These are phyloP conservation scores for Galago senegalensis DNA, from an alignment of 2,797 vertebrate species.

Conservation along the genomic window DNA sequence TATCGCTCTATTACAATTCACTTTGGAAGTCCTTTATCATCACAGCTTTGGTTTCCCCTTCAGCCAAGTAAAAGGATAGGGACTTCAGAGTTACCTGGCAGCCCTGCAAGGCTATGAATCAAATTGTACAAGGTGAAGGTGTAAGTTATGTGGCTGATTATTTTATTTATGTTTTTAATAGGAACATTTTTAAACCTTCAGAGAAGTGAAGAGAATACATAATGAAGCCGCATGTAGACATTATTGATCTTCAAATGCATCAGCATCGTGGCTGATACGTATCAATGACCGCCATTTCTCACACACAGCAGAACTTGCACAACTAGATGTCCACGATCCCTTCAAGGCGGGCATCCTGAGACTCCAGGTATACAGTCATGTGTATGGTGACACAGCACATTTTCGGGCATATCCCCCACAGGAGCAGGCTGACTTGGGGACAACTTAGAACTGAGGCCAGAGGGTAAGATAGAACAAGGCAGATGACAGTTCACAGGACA, in stretches of 20 bases:
- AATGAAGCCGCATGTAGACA: background rate
- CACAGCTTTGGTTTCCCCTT: background rate
- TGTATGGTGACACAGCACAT: accelerated
- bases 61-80: background rate
- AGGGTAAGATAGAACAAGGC: background rate
- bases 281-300: background rate
- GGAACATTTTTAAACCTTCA: background rate
- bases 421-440: background rate
- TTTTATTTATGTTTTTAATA: conserved; percentile 43
- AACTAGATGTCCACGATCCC: background rate
- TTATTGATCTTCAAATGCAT: background rate
- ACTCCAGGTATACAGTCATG: too few species aligned
- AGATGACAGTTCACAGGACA: conserved; percentile 3
- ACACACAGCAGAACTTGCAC: background rate
- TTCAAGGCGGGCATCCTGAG: background rate
- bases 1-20: background rate
- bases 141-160: background rate
- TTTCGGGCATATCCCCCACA: background rate
- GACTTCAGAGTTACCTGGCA: background rate
- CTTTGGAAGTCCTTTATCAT: background rate
- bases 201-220: background rate
- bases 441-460: background rate
- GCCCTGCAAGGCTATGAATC: background rate
- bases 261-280: background rate
- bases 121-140: background rate